Conservation (phyloP, 2,888 invertebrate species). For the Pristionchus mayeri region DNA sequence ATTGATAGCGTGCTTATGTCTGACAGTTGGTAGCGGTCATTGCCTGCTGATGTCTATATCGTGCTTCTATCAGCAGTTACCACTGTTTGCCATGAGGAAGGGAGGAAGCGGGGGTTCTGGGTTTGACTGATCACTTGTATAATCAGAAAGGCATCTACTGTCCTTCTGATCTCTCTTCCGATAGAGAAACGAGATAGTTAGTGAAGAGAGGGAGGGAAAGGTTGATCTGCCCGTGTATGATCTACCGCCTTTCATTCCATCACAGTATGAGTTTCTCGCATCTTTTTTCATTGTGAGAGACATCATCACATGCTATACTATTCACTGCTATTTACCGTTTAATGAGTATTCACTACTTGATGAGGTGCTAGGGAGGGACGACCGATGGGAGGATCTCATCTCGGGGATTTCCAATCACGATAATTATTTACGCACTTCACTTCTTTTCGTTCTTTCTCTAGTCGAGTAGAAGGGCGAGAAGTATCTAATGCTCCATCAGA, state of each 20-base stretch:
- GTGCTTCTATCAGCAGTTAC: conserved; percentile 6
- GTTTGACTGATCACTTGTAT: conserved; percentile 25
- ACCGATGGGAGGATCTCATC: not conserved
- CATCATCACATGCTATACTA: conserved; percentile 15
- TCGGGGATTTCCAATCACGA: conserved; percentile 8
- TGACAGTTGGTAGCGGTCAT: not conserved
- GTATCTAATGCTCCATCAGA: not conserved
- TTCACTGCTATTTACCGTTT: too few relatives aligned
- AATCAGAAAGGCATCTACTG: not conserved
- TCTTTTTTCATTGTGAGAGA: not conserved
- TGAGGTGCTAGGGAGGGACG: not conserved
- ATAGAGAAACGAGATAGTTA: not conserved
- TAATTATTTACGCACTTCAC: conserved; percentile 13
- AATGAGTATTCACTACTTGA: not conserved
- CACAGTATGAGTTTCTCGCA: not conserved
- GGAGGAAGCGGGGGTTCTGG: conserved; percentile 9
- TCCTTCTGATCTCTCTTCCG: not conserved
- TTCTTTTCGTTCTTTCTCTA: not conserved
- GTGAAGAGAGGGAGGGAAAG: not conserved
- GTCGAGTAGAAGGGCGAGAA: not conserved
- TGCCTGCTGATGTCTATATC: conserved; percentile 7
- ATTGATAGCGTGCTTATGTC: not conserved
- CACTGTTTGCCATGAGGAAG: conserved; percentile 10
- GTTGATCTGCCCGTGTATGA: not conserved
- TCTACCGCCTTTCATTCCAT: conserved; percentile 11